Evolutionary conservation across 2,113 vertebrate genomes (phyloP).

Genomic region (Pterocles gutturalis): DNA sequence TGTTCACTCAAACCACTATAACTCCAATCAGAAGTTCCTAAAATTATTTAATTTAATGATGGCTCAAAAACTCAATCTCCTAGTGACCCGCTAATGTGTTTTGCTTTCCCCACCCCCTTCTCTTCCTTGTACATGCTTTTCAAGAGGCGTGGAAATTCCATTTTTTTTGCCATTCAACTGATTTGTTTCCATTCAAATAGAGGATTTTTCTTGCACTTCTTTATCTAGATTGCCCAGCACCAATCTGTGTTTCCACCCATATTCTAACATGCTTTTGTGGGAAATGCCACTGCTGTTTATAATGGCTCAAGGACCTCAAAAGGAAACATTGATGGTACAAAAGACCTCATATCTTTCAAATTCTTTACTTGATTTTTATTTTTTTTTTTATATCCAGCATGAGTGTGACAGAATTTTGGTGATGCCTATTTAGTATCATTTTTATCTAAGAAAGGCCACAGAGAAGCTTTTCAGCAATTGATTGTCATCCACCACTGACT

Average conservation of each 20-base stretch:
- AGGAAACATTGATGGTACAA: slow-evolving; percentile 11
- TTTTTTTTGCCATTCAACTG: slow-evolving; percentile 46
- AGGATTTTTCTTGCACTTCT: slow-evolving; percentile 48
- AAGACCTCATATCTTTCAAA: slow-evolving; percentile 6
- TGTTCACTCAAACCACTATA: slow-evolving; percentile 45
- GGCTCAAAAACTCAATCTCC: slow-evolving; percentile 47
- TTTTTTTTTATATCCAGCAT: slow-evolving; percentile 8
- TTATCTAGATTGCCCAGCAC: slow-evolving; percentile 64
- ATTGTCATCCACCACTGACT: neutral
- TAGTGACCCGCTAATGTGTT: slow-evolving; percentile 33
- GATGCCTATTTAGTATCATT: slow-evolving; percentile 19
- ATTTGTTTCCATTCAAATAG: slow-evolving; percentile 71
- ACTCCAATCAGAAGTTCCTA: slow-evolving; percentile 60
- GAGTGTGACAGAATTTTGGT: slow-evolving; percentile 26
- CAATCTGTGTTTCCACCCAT: slow-evolving; percentile 38
- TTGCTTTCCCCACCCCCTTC: slow-evolving; percentile 43
- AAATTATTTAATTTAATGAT: slow-evolving; percentile 73
- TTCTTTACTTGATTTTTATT: slow-evolving; percentile 28
- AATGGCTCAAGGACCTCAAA: slow-evolving; percentile 10
- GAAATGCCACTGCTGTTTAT: slow-evolving; percentile 34
- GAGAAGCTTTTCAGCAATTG: neutral
- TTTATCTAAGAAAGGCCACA: slow-evolving; percentile 13
- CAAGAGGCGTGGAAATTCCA: slow-evolving; percentile 60
- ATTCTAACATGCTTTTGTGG: neutral
- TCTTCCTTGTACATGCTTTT: slow-evolving; percentile 60